Evolutionary conservation across 2,113 vertebrate genomes (phyloP), one percentile per base, ranked within the genome.

Genomic region (Tetraodon nigroviridis): DNA sequence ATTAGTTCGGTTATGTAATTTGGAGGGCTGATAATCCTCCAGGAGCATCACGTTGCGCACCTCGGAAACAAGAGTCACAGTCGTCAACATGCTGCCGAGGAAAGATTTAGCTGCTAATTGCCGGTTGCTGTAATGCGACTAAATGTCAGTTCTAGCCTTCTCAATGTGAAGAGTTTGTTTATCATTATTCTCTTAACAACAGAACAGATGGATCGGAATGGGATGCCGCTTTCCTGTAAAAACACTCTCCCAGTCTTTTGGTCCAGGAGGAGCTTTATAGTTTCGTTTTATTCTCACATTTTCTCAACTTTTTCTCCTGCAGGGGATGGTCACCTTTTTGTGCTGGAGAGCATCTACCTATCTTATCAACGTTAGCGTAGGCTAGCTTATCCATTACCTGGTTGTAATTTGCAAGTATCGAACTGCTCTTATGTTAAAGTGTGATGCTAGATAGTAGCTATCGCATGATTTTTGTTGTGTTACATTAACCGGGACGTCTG

Each of bases 1-100:
- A 89, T 90, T 90, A 91, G 87, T 85, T 86, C 81, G 76, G 82
- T 91, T 91, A 90, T 88, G 87, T 90, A 91, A 91, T 90, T 88
- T 87, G 81, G 78, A 87, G 83, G 82, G 73, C 79, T 87, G 84
- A 86, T 90, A 90, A 90, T 91, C 88, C 89, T 87, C 77, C 69
- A 86, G 87, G 86, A 87, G 79, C 75, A 80, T 78, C 71, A 83
- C 81, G 79, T 88, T 79, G 76, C 75, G 61, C 85, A 87, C 86
- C 88, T 84, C 78, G 40, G 84, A 85, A 89, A 88, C 88, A 87
- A 83, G 87, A 87, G 80, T 82, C 64, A 21, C 58, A 70, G 79
- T 85, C 68, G 84, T 88, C 83, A 88, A 84, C 87, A 86, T 49
- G 76, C 77, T 75, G 78, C 80, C 81, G 72, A 82, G 82, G 64